Evolutionary conservation across 2,113 vertebrate species (phyloP).

Genomic region (Dermatemys mawii): DNA sequence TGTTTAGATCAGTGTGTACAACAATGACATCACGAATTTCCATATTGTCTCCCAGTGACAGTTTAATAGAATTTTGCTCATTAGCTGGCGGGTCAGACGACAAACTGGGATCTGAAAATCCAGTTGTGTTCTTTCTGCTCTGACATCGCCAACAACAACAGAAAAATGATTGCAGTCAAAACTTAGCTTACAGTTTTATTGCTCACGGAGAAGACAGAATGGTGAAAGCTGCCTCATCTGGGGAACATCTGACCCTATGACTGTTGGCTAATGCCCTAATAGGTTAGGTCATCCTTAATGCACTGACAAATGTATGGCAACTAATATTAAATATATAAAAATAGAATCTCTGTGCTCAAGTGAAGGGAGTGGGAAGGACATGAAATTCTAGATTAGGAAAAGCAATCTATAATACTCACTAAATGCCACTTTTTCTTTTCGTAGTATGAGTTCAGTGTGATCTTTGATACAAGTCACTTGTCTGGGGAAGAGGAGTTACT

Average conservation of each 20-base stretch:
- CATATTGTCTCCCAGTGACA: neutral
- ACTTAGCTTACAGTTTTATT: neutral
- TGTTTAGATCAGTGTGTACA: neutral
- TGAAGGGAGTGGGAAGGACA: neutral
- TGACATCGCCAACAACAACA: neutral
- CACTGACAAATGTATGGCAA: neutral
- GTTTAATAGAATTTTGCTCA: neutral
- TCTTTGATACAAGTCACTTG: constrained; percentile 95
- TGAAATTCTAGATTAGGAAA: neutral
- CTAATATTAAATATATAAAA: neutral
- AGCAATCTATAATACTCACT: neutral
- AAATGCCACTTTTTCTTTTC: constrained; percentile 36
- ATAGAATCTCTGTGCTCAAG: neutral
- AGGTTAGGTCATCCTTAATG: neutral
- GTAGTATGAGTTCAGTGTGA: constrained; percentile 93
- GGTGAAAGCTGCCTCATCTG: neutral
- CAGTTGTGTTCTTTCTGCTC: neutral
- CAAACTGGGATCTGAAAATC: neutral
- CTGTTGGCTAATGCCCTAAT: neutral
- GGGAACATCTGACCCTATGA: neutral
- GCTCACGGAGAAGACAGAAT: neutral
- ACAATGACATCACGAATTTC: neutral
- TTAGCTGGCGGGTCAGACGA: neutral
- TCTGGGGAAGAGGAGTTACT: constrained; percentile 90
- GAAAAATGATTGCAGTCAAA: neutral